phyloP scores from a whole-genome alignment of 2,113 vertebrate species.

The Tiliqua scincoides region DNA sequence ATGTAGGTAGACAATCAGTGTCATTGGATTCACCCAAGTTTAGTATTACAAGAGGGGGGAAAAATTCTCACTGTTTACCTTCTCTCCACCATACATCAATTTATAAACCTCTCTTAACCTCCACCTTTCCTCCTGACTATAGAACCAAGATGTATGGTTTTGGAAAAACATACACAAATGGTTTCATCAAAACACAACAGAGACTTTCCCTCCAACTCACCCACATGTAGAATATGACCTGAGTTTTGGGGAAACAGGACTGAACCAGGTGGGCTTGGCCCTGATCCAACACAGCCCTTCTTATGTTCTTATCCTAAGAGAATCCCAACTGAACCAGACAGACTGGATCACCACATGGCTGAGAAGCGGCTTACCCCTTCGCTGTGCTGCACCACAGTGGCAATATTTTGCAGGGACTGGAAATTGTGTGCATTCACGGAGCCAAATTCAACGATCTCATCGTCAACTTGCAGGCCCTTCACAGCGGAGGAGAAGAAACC shows the following conservation, averaged over 20 bases:
- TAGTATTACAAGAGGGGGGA: too few species aligned
- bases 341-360: not conserved
- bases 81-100: too few species aligned
- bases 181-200: not conserved
- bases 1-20: too few species aligned
- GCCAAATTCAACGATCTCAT: constrained; percentile 92
- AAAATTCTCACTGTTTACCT: too few species aligned
- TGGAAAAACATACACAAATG: too few species aligned
- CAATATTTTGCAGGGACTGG: constrained; percentile 90
- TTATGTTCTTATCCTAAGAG: not conserved
- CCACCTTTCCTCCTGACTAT: too few species aligned
- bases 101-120: too few species aligned
- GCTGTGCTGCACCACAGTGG: constrained; percentile 92
- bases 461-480: constrained; percentile 88
- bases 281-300: too few species aligned
- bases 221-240: constrained; percentile 84
- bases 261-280: too few species aligned
- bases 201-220: constrained; percentile 73
- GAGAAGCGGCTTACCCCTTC: constrained; percentile 85
- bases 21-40: too few species aligned
- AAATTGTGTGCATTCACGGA: constrained; percentile 91
- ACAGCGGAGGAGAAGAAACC: not conserved
- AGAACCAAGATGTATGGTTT: not conserved
- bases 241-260: constrained; percentile 53
- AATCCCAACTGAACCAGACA: not conserved